Percentiles rank a stretch among this genome's conserved stretches.
phyloP scores from a whole-genome alignment of 2,888 invertebrate genomes.

The Lobophora halterata region DNA sequence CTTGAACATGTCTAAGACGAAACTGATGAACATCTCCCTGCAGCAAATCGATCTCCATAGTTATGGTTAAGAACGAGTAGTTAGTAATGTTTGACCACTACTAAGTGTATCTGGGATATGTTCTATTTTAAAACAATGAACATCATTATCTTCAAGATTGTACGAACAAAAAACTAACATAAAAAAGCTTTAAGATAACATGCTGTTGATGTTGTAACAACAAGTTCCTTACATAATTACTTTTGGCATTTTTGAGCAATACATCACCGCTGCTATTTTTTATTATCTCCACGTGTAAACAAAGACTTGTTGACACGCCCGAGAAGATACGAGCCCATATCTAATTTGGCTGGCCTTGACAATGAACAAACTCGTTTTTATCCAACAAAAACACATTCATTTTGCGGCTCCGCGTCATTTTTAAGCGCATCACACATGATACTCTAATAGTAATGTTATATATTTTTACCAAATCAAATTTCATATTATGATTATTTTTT shows the following conservation, averaged over 20 bases:
- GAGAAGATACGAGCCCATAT: constrained; percentile 66
- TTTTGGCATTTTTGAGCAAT: constrained; percentile 13
- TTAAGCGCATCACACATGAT: no score
- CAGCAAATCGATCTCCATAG: no score
- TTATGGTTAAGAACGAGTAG: no score
- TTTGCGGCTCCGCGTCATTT: constrained; percentile 43
- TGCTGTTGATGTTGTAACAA: constrained; percentile 9
- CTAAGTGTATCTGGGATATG: constrained; percentile 5
- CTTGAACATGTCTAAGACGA: no score
- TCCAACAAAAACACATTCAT: constrained; percentile 57
- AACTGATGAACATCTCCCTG: no score
- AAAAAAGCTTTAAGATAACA: constrained; percentile 12
- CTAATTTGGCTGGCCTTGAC: constrained; percentile 77
- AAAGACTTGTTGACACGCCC: constrained; percentile 68
- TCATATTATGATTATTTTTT: no score
- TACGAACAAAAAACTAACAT: constrained; percentile 16
- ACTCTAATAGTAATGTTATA: no score
- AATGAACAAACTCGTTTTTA: constrained; percentile 71
- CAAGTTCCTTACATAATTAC: constrained; percentile 16
- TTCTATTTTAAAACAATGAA: no score
- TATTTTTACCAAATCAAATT: no score
- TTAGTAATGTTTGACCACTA: no score
- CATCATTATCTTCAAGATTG: no score
- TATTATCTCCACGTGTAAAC: constrained; percentile 62
- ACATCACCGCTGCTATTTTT: constrained; percentile 35